These are phyloP conservation scores for Nipponacmea schrenckii DNA, from an alignment of 2,888 invertebrate species.

Conservation along the genomic window DNA sequence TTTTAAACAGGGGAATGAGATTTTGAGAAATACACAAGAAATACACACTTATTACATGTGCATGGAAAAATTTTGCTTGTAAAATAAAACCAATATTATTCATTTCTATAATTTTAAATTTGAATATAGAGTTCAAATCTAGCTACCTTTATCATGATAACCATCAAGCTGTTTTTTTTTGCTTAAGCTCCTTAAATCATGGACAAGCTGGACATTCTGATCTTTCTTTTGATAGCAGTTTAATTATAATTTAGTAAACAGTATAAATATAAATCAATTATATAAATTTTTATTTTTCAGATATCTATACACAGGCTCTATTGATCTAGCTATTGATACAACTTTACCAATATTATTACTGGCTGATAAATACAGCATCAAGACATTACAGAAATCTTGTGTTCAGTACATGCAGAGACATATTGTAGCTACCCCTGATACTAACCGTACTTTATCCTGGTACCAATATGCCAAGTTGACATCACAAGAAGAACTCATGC, in stretches of 20 bases:
- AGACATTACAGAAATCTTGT: conserved; percentile 56
- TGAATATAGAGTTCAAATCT: no score
- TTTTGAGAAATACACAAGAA: no score
- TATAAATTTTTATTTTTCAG: conserved; percentile 32
- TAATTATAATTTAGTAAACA: not conserved
- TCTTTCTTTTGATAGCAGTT: conserved; percentile 6
- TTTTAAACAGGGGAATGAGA: no score
- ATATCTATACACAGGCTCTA: conserved; percentile 54
- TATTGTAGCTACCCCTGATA: conserved; percentile 57
- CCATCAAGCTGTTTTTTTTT: not conserved
- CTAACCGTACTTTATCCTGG: conserved; percentile 58
- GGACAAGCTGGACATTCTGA: not conserved
- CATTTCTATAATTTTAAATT: no score
- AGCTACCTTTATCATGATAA: no score
- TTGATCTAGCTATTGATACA: conserved; percentile 49
- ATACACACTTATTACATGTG: no score
- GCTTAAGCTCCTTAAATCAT: not conserved
- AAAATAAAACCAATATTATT: no score
- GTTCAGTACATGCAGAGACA: conserved; percentile 56
- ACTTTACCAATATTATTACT: conserved; percentile 52
- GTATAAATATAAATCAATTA: no score
- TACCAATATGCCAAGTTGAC: conserved; percentile 59
- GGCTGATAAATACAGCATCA: conserved; percentile 55
- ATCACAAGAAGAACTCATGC: conserved; percentile 44
- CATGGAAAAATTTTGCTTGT: no score